Percentiles rank a stretch among this genome's conserved stretches.
These are phyloP conservation scores for Malacoraja senta DNA, from an alignment of 2,797 vertebrate species.

Conservation along the genomic window DNA sequence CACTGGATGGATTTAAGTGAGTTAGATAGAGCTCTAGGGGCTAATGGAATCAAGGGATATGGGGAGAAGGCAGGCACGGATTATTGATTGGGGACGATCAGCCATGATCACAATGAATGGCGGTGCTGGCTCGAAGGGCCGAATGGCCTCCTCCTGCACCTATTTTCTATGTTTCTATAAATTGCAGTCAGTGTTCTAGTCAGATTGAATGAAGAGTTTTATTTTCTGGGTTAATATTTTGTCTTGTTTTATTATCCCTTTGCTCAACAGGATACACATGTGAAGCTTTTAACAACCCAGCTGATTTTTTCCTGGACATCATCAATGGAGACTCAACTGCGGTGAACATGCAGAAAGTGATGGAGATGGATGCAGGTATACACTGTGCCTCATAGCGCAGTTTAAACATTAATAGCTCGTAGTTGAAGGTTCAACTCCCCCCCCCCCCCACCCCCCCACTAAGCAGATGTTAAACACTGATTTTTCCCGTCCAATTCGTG, in stretches of 20 bases:
- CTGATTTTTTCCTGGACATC: slow-evolving; percentile 86
- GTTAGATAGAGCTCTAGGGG: too few species aligned
- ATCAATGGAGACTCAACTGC: slow-evolving; percentile 68
- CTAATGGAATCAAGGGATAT: too few species aligned
- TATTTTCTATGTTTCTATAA: neutral
- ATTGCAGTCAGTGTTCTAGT: too few species aligned
- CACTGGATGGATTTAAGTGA: too few species aligned
- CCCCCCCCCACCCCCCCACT: neutral
- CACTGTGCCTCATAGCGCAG: too few species aligned
- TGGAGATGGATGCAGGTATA: slow-evolving; percentile 49
- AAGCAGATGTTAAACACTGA: neutral
- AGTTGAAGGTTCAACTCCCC: neutral
- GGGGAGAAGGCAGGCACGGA: too few species aligned
- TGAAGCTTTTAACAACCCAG: slow-evolving; percentile 84
- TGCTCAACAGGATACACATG: slow-evolving; percentile 66
- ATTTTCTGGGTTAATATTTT: neutral
- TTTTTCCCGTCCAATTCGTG: neutral
- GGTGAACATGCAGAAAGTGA: slow-evolving; percentile 50
- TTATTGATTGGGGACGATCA: too few species aligned
- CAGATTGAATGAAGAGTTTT: neutral
- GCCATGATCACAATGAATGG: too few species aligned
- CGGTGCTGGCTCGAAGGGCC: too few species aligned
- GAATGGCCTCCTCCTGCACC: too few species aligned
- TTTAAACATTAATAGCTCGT: neutral
- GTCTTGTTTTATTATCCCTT: neutral